A percentile compares a stretch with the other conserved stretches of the same genome.
phyloP scores from a whole-genome alignment of 2,113 vertebrate species.

The Gopherus flavomarginatus region DNA sequence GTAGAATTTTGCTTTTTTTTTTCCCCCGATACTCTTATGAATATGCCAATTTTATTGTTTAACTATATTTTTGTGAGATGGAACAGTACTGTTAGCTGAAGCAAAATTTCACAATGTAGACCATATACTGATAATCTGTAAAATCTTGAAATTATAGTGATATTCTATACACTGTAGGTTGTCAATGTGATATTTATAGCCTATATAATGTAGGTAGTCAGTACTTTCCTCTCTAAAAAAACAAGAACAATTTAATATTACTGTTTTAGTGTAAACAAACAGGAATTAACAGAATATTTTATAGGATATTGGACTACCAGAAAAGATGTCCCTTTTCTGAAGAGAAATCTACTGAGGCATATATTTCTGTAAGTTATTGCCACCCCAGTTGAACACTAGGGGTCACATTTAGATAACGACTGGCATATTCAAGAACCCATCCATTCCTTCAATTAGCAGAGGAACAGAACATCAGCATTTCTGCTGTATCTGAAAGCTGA shows the following conservation, averaged over 20 bases:
- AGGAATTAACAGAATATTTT: background rate
- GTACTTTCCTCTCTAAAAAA: background rate
- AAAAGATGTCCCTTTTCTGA: background rate
- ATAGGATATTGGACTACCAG: background rate
- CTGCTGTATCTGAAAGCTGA: rapidly evolving
- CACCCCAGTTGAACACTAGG: slow-evolving; percentile 73
- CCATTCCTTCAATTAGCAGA: background rate
- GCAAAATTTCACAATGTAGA: background rate
- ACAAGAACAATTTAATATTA: background rate
- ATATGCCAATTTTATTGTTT: background rate
- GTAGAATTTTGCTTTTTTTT: background rate
- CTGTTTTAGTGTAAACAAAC: background rate
- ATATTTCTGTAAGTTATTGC: slow-evolving; percentile 24
- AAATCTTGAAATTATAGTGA: background rate
- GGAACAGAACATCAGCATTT: background rate
- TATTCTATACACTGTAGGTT: background rate
- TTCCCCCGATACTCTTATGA: background rate
- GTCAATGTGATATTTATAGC: background rate
- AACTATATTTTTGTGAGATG: background rate
- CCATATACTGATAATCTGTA: background rate
- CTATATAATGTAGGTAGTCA: background rate
- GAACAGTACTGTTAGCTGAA: background rate
- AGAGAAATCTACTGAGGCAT: background rate
- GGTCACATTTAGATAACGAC: slow-evolving; percentile 78
- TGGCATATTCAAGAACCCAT: background rate